Evolutionary conservation across 2,113 vertebrate species (phyloP), one percentile per base, ranked within the genome.

Genomic region (Indri indri): DNA sequence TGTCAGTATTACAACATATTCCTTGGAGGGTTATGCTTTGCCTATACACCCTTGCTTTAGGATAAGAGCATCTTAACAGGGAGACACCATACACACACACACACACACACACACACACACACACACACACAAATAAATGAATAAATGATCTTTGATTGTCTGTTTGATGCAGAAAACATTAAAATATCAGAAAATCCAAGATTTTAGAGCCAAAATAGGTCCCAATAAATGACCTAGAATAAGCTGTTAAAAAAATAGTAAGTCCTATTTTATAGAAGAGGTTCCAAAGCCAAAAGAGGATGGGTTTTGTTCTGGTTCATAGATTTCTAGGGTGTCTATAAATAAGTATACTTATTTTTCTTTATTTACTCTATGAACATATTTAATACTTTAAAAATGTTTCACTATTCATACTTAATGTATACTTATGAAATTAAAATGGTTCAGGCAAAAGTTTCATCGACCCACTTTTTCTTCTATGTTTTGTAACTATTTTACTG

Each of bases 1-100:
- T 96, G 57, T 95, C 74, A 50, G 52, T 88, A 86, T 88, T 94
- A 94, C 73, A 68, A 85, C 40, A 92, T 57, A 74, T 89, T 90
- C 59, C 59, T 94, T 93, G 59, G 80, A 93, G 73, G 68, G 42
- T 47, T 76, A 70, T 47, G 70, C 65, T 76, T 84, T 77, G 70
- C 82, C 40, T 89, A 6, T 61, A 92, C 52, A 73, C 59, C 66
- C 63, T 95, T 47, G 92, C 59, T 94, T 82, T 45, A 83, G n/a
- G 42, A 71, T 94, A 93, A 95, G 37, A 95, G 76, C n/a, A 74
- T 96, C 57, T 91, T 70, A 89, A 68, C 12, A 90, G 70, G 30
- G 92, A 91, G 47, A 81, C 11, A 42, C 32, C 30, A 11, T 42
- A 63, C 17, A 30, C 42, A 20, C 68, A 32, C 25, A 32, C 6